Evolutionary conservation across 2,888 invertebrate genomes (phyloP).

Genomic region (Lepidonotus clava): DNA sequence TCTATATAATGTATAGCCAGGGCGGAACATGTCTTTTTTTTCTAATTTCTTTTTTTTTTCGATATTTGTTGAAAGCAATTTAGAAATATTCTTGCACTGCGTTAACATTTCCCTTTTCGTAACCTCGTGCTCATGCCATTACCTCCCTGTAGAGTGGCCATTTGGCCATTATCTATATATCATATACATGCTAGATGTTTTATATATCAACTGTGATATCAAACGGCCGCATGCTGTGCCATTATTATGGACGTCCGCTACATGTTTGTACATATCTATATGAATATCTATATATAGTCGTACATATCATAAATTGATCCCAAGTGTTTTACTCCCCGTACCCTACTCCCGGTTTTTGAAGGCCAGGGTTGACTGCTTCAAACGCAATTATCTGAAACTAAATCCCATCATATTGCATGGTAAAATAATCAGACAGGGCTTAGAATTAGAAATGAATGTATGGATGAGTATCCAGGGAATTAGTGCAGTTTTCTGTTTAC

Average conservation of each 20-base stretch:
- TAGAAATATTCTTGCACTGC: too few relatives aligned
- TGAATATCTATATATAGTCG: not conserved
- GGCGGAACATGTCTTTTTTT: too few relatives aligned
- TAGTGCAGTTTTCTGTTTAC: not conserved
- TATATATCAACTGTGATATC: conserved; percentile 16
- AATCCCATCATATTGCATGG: too few relatives aligned
- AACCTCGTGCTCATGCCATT: not conserved
- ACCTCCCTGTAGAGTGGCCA: conserved; percentile 12
- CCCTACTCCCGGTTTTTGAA: not conserved
- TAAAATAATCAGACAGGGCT: too few relatives aligned
- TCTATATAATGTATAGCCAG: too few relatives aligned
- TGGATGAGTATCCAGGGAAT: too few relatives aligned
- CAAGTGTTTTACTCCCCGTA: not conserved
- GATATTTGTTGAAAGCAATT: too few relatives aligned
- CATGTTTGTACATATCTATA: conserved; percentile 45
- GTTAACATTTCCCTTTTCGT: too few relatives aligned
- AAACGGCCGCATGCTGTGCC: conserved; percentile 24
- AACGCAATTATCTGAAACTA: too few relatives aligned
- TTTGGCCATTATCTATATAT: not conserved
- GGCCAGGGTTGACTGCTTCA: too few relatives aligned
- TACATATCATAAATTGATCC: not conserved
- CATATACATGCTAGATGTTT: conserved; percentile 18
- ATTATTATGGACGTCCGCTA: conserved; percentile 28
- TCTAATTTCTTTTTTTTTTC: too few relatives aligned
- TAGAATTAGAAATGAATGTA: too few relatives aligned